A percentile compares a stretch with the other conserved stretches of the same genome.
These are phyloP conservation scores for Buceros bicornis DNA, from an alignment of 2,797 vertebrate species.

Conservation along the genomic window DNA sequence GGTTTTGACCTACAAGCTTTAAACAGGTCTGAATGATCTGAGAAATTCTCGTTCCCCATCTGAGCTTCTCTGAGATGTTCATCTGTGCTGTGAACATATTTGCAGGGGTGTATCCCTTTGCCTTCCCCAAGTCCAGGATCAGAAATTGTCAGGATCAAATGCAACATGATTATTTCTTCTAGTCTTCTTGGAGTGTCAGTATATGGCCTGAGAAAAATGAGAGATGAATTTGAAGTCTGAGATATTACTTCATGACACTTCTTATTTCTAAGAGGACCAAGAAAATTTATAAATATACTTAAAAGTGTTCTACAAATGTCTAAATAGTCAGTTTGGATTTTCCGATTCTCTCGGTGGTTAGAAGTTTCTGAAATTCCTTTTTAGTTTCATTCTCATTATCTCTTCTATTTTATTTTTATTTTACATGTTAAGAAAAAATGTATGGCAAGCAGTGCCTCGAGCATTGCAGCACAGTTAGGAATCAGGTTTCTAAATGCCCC, in stretches of 20 bases:
- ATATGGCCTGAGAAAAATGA: neutral
- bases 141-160: neutral
- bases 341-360: slow-evolving; percentile 35
- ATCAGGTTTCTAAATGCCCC: slow-evolving; percentile 75
- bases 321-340: neutral
- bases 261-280: neutral
- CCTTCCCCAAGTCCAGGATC: neutral
- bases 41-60: neutral
- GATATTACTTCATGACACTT: neutral
- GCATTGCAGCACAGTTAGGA: slow-evolving; percentile 23
- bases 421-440: slow-evolving; percentile 35
- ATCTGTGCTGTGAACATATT: neutral
- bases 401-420: slow-evolving; percentile 56
- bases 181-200: neutral
- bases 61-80: neutral
- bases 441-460: slow-evolving; percentile 34
- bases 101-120: neutral
- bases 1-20: neutral
- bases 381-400: slow-evolving; percentile 62
- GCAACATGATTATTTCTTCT: neutral
- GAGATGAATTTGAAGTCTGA: neutral
- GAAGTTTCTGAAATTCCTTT: slow-evolving; percentile 42
- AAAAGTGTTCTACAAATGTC: neutral
- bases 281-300: neutral
- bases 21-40: neutral